Evolutionary conservation across 2,113 vertebrate species (phyloP).

Genomic region (Picathartes gymnocephalus): DNA sequence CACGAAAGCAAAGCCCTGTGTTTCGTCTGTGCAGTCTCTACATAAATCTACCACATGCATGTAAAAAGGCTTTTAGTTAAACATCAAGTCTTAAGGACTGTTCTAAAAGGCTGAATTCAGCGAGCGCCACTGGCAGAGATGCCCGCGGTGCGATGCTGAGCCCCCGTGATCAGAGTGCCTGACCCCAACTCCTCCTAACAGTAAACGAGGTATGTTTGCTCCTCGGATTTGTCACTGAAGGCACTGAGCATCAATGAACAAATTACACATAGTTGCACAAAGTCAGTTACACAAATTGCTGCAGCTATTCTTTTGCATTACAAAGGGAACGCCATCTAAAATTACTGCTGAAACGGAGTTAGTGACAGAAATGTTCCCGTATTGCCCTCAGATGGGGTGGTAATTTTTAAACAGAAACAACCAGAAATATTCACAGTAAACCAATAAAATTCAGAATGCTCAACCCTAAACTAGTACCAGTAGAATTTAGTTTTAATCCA

Average conservation of each 20-base stretch:
- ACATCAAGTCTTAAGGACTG: not conserved
- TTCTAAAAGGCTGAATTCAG: not conserved
- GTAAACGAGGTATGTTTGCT: fast-evolving
- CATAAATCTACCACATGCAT: fast-evolving
- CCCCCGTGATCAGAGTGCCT: fast-evolving
- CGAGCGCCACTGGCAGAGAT: not conserved
- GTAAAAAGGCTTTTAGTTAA: not conserved
- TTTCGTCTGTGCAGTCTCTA: fast-evolving
- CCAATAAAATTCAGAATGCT: not conserved
- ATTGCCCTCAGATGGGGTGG: fast-evolving
- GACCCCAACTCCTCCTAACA: fast-evolving
- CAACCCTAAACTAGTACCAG: not conserved
- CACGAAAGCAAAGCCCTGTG: fast-evolving
- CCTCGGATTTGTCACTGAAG: not conserved
- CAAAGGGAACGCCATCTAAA: fast-evolving
- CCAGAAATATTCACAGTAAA: not conserved
- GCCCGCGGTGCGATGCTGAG: not conserved
- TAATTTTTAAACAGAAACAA: not conserved
- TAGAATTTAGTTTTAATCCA: not conserved
- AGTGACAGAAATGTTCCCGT: fast-evolving
- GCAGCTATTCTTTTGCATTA: not conserved
- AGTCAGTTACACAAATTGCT: not conserved
- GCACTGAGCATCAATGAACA: no score
- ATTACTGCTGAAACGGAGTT: not conserved
- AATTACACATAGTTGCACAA: not conserved